A percentile compares a stretch with the other conserved stretches of the same genome.
These are phyloP conservation scores for Micoletzkya japonica DNA, from an alignment of 2,888 invertebrate species.

Conservation along the genomic window DNA sequence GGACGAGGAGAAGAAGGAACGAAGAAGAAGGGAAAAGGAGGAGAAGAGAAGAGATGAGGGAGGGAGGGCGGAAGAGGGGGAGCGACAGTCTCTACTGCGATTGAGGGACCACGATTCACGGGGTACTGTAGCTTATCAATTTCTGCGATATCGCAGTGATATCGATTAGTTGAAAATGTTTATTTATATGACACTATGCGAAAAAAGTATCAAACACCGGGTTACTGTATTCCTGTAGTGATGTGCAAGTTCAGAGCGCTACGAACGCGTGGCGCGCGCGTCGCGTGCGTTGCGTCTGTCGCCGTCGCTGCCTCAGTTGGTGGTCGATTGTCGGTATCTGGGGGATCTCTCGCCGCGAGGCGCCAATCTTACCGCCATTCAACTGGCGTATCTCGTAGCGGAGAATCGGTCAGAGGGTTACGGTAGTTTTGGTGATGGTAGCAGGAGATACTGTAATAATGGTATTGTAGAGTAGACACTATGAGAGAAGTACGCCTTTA, in stretches of 20 bases:
- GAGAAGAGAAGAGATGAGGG: neutral
- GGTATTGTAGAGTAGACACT: neutral
- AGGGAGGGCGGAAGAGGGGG: no score
- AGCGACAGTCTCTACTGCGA: no score
- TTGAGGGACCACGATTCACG: no score
- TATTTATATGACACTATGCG: no score
- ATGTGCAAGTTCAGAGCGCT: neutral
- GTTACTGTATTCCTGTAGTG: no score
- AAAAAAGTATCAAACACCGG: no score
- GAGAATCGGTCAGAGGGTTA: constrained; percentile 39
- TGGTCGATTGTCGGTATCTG: constrained; percentile 58
- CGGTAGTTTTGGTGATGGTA: neutral
- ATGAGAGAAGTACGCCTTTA: neutral
- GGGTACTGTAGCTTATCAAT: no score
- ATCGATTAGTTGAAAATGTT: neutral
- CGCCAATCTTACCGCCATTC: constrained; percentile 48
- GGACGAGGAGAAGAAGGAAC: constrained; percentile 14
- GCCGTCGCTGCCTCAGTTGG: neutral
- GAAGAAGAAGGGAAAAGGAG: constrained; percentile 1
- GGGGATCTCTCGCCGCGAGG: constrained; percentile 47
- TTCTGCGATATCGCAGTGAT: no score
- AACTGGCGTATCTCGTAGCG: constrained; percentile 45
- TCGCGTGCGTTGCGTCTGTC: neutral
- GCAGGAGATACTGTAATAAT: neutral
- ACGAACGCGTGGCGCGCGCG: neutral